Evolutionary conservation across 1,140 invertebrate genomes (phyloP), one percentile per base, ranked within the genome.

Genomic region (Acromyrmex heyeri): DNA sequence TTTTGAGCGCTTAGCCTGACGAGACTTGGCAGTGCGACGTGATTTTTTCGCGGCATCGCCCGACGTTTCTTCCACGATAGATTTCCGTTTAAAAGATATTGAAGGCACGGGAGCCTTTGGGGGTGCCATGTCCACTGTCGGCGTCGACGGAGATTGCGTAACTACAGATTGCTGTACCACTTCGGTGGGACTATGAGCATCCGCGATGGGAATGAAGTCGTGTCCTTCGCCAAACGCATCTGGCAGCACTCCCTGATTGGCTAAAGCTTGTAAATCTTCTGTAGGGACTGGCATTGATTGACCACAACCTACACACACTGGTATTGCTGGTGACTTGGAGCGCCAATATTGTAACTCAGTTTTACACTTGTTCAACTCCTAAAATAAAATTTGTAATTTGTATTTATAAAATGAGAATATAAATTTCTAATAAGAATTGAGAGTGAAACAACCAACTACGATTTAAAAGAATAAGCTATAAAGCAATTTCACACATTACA

Each of bases 291-390:
- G 92, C 82, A 96, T 95, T 38, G 96, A 96, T 50, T 96, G 96
- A 61, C 96, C 96, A 86, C 96, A 97, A 48, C 95, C 94, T 30
- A 95, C 95, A 88, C 96, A 97, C 8, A 96, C 94, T 14, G 96
- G 95, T 92, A 96, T 96, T 73, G 97, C 97, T 6, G 98, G 97
- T 53, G 97, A 98, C 88, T 98, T 98, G 24, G 97, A 98, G 61
- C 98, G 96, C 97, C 97, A 98, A 94, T 98, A 98, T 95, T 98
- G 98, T 83, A 98, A 94, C 93, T 98, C 98, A 48, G 97, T 98
- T 95, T 98, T 98, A 94, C 98, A 98, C 92, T 98, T 98, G 94
- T 98, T 98, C 89, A 98, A 95, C 95, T 98, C 98, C 96, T 97
- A 93, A 0, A 93, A 3, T 24, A 79, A 72, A 72, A 38, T 59